These are phyloP conservation scores for Sesamia nonagrioides DNA, from an alignment of 1,140 invertebrate genomes.

Conservation along the genomic window DNA sequence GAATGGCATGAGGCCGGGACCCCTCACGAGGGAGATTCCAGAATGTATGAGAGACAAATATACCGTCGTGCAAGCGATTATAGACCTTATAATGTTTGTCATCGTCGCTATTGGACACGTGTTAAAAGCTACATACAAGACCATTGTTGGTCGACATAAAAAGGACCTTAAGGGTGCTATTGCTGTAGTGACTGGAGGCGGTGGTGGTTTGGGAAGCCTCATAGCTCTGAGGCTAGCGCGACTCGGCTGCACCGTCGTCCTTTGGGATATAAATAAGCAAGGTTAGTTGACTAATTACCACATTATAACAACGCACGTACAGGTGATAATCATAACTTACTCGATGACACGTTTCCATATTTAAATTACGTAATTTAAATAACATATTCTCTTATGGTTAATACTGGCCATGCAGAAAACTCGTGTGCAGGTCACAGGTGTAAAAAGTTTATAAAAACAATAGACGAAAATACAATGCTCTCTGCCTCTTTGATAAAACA, in stretches of 20 bases:
- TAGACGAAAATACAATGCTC: background rate
- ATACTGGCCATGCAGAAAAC: background rate
- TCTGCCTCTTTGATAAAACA: background rate
- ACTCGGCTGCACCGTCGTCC: conserved; percentile 93
- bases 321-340: conserved; percentile 4
- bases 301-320: conserved; percentile 22
- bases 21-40: conserved; percentile 81
- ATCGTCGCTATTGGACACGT: conserved; percentile 88
- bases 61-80: conserved; percentile 85
- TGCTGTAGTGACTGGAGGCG: conserved; percentile 95
- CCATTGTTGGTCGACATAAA: conserved; percentile 85
- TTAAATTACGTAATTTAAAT: conserved; percentile 8
- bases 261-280: conserved; percentile 97
- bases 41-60: conserved; percentile 84
- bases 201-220: conserved; percentile 95
- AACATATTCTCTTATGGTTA: background rate
- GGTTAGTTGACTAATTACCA: conserved; percentile 86
- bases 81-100: conserved; percentile 90
- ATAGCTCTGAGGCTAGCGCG: conserved; percentile 93
- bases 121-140: conserved; percentile 85
- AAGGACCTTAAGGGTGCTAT: conserved; percentile 91
- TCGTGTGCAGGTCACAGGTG: background rate
- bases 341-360: conserved; percentile 14
- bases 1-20: conserved; percentile 79
- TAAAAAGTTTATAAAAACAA: background rate